A percentile compares a stretch with the other conserved stretches of the same genome.
Evolutionary conservation across 1,140 invertebrate genomes (phyloP).

Genomic region (Cyphomyrmex costatus): DNA sequence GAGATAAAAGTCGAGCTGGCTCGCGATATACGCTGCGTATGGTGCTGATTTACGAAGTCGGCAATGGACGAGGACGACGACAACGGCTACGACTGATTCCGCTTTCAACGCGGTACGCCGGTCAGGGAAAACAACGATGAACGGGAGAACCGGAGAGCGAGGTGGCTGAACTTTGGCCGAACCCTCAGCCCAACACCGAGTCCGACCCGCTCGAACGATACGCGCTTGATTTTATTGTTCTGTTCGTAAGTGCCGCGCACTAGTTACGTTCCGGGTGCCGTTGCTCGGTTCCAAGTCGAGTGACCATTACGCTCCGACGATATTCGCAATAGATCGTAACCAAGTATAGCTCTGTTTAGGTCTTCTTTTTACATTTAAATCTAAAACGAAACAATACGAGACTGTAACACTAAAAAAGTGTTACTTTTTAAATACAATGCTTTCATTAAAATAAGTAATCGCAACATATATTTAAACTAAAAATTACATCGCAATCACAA

Average conservation of each 20-base stretch:
- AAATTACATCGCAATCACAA: neutral
- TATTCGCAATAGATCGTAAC: conserved; percentile 35
- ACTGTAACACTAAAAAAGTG: neutral
- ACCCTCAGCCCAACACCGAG: neutral
- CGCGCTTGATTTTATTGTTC: conserved; percentile 36
- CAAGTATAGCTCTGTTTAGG: neutral
- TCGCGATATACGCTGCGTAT: conserved; percentile 42
- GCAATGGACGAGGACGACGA: conserved; percentile 24
- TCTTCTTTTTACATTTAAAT: neutral
- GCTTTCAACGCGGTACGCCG: neutral
- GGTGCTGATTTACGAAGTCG: conserved; percentile 69
- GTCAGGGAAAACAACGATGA: conserved; percentile 18
- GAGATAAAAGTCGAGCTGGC: conserved; percentile 63
- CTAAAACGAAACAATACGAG: neutral
- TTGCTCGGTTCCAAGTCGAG: neutral
- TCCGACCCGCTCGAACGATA: conserved; percentile 23
- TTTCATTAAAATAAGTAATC: neutral
- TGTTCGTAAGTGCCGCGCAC: conserved; percentile 36
- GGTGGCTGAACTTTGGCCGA: conserved; percentile 34
- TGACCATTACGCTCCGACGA: conserved; percentile 23
- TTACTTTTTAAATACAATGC: neutral
- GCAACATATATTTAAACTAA: neutral
- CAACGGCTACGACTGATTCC: conserved; percentile 1
- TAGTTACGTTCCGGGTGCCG: conserved; percentile 48
- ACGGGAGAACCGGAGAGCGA: conserved; percentile 3